These are phyloP conservation scores for Takifugu ocellatus DNA, from an alignment of 2,797 vertebrate species.

Conservation along the genomic window DNA sequence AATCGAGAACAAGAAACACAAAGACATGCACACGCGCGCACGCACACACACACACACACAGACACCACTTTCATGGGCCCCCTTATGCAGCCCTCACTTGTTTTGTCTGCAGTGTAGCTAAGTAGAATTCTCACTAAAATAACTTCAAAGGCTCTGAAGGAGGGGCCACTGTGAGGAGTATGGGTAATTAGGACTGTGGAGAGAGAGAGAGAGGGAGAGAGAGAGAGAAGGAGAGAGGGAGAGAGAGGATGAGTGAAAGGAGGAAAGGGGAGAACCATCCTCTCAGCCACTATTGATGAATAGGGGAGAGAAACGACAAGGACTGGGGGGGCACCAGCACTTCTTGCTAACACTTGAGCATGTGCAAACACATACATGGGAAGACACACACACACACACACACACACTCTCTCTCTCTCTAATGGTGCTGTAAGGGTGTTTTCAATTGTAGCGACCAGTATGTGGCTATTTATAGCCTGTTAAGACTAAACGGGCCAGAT, in stretches of 20 bases:
- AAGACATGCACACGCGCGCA: background rate
- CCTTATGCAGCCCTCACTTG: constrained; percentile 47
- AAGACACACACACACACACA: background rate
- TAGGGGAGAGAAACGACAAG: constrained; percentile 27
- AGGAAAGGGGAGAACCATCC: constrained; percentile 42
- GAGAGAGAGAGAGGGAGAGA: constrained; percentile 13
- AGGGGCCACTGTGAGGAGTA: constrained; percentile 59
- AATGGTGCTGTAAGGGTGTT: constrained; percentile 52
- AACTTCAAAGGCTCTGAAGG: constrained; percentile 69
- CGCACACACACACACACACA: constrained; percentile 20
- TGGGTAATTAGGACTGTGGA: constrained; percentile 67
- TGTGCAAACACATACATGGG: constrained; percentile 1
- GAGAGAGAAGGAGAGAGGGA: constrained; percentile 29
- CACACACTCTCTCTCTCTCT: constrained; percentile 16
- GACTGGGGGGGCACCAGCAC: constrained; percentile 15
- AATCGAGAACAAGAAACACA: constrained; percentile 35
- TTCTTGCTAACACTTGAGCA: constrained; percentile 40
- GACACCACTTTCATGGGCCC: constrained; percentile 31
- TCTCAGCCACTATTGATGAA: constrained; percentile 59
- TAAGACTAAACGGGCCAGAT: constrained; percentile 32
- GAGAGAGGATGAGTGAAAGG: constrained; percentile 51
- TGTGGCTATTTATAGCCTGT: constrained; percentile 52
- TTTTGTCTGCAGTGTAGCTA: constrained; percentile 66
- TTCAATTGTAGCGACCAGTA: constrained; percentile 1
- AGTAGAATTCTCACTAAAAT: constrained; percentile 67